These are phyloP conservation scores for Cassiopea xamachana DNA, from an alignment of 30 jellyfish, hydroid and myxozoan genomes.

Conservation along the genomic window DNA sequence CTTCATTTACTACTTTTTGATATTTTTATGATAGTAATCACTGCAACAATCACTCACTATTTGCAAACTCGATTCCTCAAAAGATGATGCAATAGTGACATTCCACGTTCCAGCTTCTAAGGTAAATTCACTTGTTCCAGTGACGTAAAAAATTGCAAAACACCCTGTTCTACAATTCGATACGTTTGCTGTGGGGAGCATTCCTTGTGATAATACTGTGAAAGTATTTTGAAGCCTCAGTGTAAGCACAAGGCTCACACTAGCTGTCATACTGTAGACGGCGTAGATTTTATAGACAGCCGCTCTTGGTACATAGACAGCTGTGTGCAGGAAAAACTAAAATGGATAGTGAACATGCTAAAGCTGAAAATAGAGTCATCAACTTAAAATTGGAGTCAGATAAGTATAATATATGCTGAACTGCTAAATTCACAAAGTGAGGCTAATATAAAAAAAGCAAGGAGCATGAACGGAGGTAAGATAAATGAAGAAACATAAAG, in stretches of 20 bases:
- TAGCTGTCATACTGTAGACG: constrained; percentile 63
- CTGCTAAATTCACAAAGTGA: no score
- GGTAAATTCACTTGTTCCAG: constrained; percentile 16
- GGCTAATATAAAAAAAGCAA: no score
- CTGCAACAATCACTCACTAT: constrained; percentile 40
- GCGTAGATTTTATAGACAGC: constrained; percentile 63
- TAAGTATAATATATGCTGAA: no score
- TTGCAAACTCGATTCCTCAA: constrained; percentile 25
- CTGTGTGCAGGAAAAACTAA: constrained; percentile 47
- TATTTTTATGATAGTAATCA: background rate
- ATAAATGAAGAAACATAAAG: background rate
- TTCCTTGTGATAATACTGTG: constrained; percentile 24
- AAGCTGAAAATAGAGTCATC: background rate
- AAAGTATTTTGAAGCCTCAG: constrained; percentile 62
- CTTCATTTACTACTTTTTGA: background rate
- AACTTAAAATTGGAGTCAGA: no score
- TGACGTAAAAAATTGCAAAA: constrained; percentile 41
- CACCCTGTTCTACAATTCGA: constrained; percentile 58
- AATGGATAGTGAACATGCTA: background rate
- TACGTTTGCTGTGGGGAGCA: constrained; percentile 57
- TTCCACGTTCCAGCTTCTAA: constrained; percentile 66
- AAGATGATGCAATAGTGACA: constrained; percentile 32
- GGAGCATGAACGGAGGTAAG: no score
- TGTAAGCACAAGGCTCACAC: constrained; percentile 30
- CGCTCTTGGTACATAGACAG: constrained; percentile 79